Evolutionary conservation across 1,140 invertebrate species (phyloP), one percentile per base, ranked within the genome.

Genomic region (Drosophila varians): DNA sequence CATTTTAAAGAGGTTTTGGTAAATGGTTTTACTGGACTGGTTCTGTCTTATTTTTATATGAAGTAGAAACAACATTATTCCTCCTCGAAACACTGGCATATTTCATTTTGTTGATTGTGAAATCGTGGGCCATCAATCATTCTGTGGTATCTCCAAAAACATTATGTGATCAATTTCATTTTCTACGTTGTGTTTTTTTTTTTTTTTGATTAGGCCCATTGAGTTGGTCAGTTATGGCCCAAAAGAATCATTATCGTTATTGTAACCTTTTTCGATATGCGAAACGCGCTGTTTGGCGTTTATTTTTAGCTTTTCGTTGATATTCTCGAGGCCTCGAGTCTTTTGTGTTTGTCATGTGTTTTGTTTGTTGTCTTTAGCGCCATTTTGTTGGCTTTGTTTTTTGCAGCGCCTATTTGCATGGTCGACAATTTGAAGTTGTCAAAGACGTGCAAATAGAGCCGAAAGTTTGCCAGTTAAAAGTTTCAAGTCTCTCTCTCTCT

Each of bases 371-470:
- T 26, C 5, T 18, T 19, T 23, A 2, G 43, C 5, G 34, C 9
- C 61, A 14, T 52, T 31, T 4, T 31, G 47, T 40, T 23, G 7
- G 6, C 36, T 38, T 12, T 65, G 43, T 52, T 65, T 69, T 51
- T 47, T 40, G 43, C n/a, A 60, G 68, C 68, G 68, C 68, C 68
- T 72, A 72, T 72, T 72, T 72, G 68, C 68, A 72, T 60, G 66
- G 65, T 46, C 23, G 25, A 52, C 54, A 72, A 52, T 60, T 49
- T 40, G 38, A 25, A 60, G 60, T 52, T 72, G 54, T 72, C 36
- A 66, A 49, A 65, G 46, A 31, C 56, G 52, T 18, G 65, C 66
- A 70, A 71, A 71, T 49, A 71, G 46, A 49, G 45, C 4, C 36
- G 28, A 38, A 43, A 70, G 45, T 70, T 70, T 52, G 34, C 23